A percentile compares a stretch with the other conserved stretches of the same genome.
Conservation (phyloP, 2,113 vertebrate species). For the Uropsilus gracilis region DNA sequence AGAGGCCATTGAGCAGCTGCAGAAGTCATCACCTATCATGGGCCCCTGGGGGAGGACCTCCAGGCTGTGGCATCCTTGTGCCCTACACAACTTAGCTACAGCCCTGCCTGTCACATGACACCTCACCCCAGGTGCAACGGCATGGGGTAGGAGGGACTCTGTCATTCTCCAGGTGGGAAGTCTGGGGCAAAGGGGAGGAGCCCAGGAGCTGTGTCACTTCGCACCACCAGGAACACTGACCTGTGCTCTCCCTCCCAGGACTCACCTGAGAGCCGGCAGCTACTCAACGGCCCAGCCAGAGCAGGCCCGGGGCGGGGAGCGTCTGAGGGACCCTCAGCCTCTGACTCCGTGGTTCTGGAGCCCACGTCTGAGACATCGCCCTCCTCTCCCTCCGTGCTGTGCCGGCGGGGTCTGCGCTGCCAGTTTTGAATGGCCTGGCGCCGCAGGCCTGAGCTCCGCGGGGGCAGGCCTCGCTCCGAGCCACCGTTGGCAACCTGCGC, state of each 20-base stretch:
- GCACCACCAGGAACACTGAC: background rate
- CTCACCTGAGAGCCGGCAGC: conserved; percentile 89
- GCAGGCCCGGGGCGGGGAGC: conserved; percentile 84
- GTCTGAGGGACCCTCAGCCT: conserved; percentile 91
- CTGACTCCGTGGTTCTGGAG: conserved; percentile 96
- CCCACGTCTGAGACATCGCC: conserved; percentile 96
- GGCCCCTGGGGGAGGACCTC: background rate
- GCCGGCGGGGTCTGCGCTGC: conserved; percentile 96
- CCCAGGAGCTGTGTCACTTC: background rate
- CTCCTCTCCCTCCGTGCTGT: conserved; percentile 97
- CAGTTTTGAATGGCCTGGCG: conserved; percentile 99
- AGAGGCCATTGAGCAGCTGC: background rate
- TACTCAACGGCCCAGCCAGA: conserved; percentile 80
- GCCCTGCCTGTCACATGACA: background rate
- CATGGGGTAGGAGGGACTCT: background rate
- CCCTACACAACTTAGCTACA: background rate
- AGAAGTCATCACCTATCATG: background rate
- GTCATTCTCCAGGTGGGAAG: background rate
- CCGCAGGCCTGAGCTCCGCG: conserved; percentile 93
- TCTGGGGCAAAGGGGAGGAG: background rate
- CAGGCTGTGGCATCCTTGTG: background rate
- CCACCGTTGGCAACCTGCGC: conserved; percentile 85
- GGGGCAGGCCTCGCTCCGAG: conserved; percentile 77
- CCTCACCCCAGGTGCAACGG: background rate
- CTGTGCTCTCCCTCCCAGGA: background rate